These are phyloP conservation scores for Cololabis saira DNA, from an alignment of 2,113 vertebrate species.

Conservation along the genomic window DNA sequence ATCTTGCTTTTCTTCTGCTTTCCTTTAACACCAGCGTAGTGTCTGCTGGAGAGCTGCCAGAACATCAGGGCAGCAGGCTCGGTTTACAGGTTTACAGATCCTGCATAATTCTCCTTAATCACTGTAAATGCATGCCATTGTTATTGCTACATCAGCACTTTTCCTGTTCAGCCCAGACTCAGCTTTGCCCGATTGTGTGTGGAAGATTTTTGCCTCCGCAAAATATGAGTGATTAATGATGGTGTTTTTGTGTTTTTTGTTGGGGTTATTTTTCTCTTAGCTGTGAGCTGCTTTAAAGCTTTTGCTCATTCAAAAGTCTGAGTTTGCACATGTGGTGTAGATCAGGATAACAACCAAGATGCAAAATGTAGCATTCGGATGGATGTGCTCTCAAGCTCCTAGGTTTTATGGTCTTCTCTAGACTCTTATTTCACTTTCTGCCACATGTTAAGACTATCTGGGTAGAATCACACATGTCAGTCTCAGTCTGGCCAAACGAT, in stretches of 20 bases:
- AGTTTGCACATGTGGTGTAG: no score
- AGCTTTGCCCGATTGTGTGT: not conserved
- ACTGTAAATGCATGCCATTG: constrained; percentile 28
- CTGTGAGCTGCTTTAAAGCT: not conserved
- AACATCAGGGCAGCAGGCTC: constrained; percentile 43
- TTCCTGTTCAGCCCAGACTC: constrained; percentile 1
- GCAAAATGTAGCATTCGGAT: no score
- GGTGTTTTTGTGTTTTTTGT: not conserved
- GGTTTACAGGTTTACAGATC: constrained; percentile 35
- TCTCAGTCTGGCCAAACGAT: no score
- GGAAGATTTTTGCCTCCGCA: constrained; percentile 4
- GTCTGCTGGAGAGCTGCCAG: constrained; percentile 49
- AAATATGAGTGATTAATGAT: not conserved
- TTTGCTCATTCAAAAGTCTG: not conserved
- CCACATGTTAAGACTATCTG: not conserved
- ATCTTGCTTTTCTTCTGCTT: constrained; percentile 11
- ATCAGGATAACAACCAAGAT: no score
- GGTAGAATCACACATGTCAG: not conserved
- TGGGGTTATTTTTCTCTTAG: not conserved
- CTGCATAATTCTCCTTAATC: constrained; percentile 73
- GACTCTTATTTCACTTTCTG: no score
- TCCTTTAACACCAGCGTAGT: constrained; percentile 14
- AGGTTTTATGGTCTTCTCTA: no score
- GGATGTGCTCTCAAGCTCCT: no score
- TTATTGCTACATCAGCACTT: constrained; percentile 48